phyloP scores from a whole-genome alignment of 2,888 invertebrate species.

The Achlya flavicornis region DNA sequence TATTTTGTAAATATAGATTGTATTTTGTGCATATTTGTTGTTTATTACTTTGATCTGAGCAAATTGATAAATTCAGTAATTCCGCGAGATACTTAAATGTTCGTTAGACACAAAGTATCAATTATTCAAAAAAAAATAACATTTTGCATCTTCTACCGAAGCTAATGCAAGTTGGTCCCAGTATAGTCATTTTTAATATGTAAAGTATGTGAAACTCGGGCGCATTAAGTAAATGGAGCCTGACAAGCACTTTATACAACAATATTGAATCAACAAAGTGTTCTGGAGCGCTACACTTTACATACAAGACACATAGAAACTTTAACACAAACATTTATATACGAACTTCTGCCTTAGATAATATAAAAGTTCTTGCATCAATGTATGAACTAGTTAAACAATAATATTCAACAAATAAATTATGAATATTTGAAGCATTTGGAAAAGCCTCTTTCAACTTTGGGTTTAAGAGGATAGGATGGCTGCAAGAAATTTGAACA shows the following conservation, averaged over 20 bases:
- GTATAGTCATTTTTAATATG: neutral
- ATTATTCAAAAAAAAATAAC: too few species aligned
- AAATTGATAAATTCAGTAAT: too few species aligned
- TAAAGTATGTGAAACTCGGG: slow-evolving; percentile 14
- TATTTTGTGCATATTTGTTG: too few species aligned
- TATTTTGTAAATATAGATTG: too few species aligned
- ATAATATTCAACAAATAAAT: neutral
- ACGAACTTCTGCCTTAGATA: neutral
- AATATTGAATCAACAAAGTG: slow-evolving; percentile 31
- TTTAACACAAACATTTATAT: neutral
- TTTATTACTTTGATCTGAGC: too few species aligned
- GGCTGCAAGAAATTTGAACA: too few species aligned
- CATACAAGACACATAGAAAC: slow-evolving; percentile 10
- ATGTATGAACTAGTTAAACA: neutral
- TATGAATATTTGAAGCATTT: neutral
- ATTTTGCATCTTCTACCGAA: too few species aligned
- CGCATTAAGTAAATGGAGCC: slow-evolving; percentile 35
- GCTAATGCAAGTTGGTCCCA: too few species aligned
- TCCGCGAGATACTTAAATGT: too few species aligned
- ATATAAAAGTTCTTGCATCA: neutral
- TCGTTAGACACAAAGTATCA: too few species aligned
- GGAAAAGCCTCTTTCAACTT: neutral
- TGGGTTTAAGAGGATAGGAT: too few species aligned
- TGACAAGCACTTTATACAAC: slow-evolving; percentile 32
- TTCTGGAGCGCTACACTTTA: neutral